Base-by-base conservation (phyloP, 2,797 vertebrate genomes). In the Cynopterus sphinx region DNA sequence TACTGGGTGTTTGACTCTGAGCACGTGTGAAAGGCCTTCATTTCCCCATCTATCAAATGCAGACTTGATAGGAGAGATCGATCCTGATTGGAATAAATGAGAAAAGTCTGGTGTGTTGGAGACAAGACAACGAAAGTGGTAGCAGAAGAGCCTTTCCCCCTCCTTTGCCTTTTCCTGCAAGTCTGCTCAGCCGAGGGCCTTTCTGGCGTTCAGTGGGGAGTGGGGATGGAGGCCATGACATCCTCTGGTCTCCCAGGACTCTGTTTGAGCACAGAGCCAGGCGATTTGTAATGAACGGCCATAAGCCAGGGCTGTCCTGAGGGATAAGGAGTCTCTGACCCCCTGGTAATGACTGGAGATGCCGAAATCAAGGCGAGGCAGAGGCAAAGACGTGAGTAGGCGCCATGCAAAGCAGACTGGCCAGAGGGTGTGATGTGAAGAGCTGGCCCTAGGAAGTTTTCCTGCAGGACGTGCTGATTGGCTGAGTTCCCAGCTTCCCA, bases 391-490 rank as follows among this genome's bases (percentile, higher is more conserved):
- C 2, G 1, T 11, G 19, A 46, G 28, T 67, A 2, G 81, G 49
- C 2, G 13, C 4, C 10, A 5, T 9, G 12, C 36, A 41, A 51
- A 28, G 9, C 26, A 22, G 2, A 7, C 53, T 9, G 3, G 53
- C 19, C 68, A 59, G 0, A 75, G 41, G 21, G 51, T 0, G 0
- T 16, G 3, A 1, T 1, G 31, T 36, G 3, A 21, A 19, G 16
- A 12, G 87, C 57, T 6, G 43, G 28, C 73, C 57, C 33, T 3
- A 33, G 22, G 55, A 61, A 9, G 43, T 7, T 28, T 59, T 36
- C 31, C 96, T 5, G 26, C 2, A 31, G 61, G 36, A n/a, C 1
- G 10, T 4, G 5, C 55, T 7, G 12, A 51, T 3, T n/a, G 9
- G 2, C 13, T 36, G 49, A 9, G 43, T 4, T 59, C 11, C 22